Conservation (phyloP, 2,113 vertebrate genomes). For the Nipponia nippon region DNA sequence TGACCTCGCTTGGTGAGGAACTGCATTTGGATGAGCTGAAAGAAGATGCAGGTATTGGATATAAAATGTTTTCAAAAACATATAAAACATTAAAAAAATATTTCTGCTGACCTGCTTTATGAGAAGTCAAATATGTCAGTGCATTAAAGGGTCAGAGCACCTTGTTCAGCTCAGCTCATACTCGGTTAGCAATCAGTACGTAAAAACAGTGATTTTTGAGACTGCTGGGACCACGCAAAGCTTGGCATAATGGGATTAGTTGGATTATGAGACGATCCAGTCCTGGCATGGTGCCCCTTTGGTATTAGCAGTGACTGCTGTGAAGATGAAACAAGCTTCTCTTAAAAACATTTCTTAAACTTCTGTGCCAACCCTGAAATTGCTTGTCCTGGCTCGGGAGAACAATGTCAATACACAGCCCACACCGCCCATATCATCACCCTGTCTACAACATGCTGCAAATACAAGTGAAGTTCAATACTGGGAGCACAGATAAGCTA, state of each 20-base stretch:
- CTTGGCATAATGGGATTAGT: neutral
- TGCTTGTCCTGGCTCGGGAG: neutral
- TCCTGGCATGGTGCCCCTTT: neutral
- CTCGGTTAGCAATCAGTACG: neutral
- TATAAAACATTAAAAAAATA: neutral
- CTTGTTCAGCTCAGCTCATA: neutral
- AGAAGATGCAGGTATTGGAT: constrained; percentile 73
- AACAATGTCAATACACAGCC: neutral
- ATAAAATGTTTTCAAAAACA: neutral
- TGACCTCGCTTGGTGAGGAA: constrained; percentile 43
- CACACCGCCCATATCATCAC: neutral
- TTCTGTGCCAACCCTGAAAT: neutral
- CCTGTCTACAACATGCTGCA: neutral
- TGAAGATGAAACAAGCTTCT: neutral
- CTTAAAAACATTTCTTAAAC: neutral
- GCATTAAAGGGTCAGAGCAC: neutral
- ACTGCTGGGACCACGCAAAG: neutral
- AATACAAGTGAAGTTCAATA: neutral
- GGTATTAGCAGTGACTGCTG: neutral
- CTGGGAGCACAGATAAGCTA: neutral
- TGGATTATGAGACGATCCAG: neutral
- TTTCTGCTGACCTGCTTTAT: neutral
- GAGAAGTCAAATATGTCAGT: neutral
- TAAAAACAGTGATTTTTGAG: neutral
- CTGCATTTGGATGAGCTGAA: constrained; percentile 38